A percentile compares a stretch with the other conserved stretches of the same genome.
These are phyloP conservation scores for Mercenaria mercenaria DNA, from an alignment of 1,140 invertebrate species.

Conservation along the genomic window DNA sequence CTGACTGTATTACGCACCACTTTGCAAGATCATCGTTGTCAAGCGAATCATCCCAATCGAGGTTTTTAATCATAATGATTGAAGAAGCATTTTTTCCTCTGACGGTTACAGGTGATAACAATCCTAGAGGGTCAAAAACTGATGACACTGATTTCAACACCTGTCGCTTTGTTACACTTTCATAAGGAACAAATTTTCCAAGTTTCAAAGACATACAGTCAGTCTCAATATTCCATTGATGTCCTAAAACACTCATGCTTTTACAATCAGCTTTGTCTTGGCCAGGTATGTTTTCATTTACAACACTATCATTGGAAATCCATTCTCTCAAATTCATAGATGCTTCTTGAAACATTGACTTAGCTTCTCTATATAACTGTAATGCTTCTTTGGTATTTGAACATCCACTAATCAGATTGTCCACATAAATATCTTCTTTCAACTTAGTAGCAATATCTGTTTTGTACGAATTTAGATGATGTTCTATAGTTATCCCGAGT, in stretches of 20 bases:
- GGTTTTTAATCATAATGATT: neutral
- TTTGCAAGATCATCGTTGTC: neutral
- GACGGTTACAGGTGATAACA: neutral
- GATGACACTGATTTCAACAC: neutral
- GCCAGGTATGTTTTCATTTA: neutral
- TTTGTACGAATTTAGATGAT: conserved; percentile 29
- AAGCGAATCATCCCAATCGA: neutral
- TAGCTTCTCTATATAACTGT: neutral
- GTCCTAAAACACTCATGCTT: neutral
- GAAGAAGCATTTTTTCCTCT: neutral
- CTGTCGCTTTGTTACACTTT: neutral
- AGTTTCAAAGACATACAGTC: neutral
- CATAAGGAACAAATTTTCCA: neutral
- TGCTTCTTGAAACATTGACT: conserved; percentile 8
- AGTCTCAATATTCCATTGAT: neutral
- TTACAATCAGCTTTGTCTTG: neutral
- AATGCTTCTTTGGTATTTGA: neutral
- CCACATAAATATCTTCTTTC: neutral
- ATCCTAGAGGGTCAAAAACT: conserved; percentile 28
- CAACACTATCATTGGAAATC: neutral
- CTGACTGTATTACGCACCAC: neutral
- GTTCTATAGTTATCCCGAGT: conserved; percentile 23
- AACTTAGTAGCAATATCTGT: neutral
- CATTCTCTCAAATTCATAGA: conserved; percentile 33
- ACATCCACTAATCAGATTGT: conserved; percentile 6